Evolutionary conservation across 2,888 invertebrate species (phyloP).

Genomic region (Amblyjoppa fuscipennis): DNA sequence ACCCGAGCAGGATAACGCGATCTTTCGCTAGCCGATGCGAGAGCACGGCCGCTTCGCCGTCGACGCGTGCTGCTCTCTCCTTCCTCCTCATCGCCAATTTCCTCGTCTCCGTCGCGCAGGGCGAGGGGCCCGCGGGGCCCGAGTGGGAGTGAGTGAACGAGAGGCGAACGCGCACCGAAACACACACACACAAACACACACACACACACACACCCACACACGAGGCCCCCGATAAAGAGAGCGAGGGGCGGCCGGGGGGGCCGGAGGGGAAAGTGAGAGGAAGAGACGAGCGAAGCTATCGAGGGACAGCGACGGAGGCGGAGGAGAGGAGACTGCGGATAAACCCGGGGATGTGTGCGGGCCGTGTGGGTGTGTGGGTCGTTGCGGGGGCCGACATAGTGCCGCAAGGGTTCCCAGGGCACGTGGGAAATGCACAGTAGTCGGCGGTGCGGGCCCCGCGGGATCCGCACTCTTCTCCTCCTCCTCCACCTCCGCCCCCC

Average conservation of each 20-base stretch:
- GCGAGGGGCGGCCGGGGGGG: neutral
- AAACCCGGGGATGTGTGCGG: conserved; percentile 54
- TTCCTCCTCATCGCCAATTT: conserved; percentile 15
- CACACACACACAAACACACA: conserved; percentile 19
- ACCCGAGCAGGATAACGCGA: conserved; percentile 59
- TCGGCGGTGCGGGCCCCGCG: conserved; percentile 80
- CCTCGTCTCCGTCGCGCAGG: conserved; percentile 56
- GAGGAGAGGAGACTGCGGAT: conserved; percentile 23
- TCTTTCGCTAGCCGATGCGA: conserved; percentile 1
- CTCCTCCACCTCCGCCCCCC: conserved; percentile 79
- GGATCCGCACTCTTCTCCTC: conserved; percentile 68
- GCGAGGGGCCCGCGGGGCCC: conserved; percentile 30
- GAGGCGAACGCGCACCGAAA: conserved; percentile 34
- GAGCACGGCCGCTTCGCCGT: neutral
- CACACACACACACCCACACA: conserved; percentile 4
- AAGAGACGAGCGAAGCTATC: neutral
- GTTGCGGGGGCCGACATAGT: conserved; percentile 84
- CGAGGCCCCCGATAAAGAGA: conserved; percentile 20
- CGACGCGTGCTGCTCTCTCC: neutral
- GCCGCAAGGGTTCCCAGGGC: conserved; percentile 86
- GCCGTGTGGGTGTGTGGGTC: conserved; percentile 70
- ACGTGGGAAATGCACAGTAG: conserved; percentile 89
- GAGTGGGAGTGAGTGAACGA: conserved; percentile 59
- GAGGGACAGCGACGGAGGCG: conserved; percentile 47
- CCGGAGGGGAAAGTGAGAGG: conserved; percentile 18